These are phyloP conservation scores for Acanthopagrus latus DNA, from an alignment of 2,797 vertebrate genomes.

Conservation along the genomic window DNA sequence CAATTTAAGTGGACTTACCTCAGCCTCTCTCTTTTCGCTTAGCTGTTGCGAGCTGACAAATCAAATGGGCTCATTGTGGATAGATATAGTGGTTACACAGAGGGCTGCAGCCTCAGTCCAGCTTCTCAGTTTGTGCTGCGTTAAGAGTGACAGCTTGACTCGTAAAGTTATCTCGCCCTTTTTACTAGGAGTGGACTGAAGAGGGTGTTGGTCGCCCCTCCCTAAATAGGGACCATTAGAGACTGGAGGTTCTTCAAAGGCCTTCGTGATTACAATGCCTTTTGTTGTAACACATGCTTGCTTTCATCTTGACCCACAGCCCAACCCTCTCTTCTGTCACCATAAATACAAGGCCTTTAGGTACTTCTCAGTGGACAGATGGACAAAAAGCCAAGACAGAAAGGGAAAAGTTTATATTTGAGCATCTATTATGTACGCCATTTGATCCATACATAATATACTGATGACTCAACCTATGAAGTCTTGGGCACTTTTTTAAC, in stretches of 20 bases:
- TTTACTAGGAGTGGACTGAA: background rate
- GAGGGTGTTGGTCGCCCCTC: conserved; percentile 48
- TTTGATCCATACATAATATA: conserved; percentile 10
- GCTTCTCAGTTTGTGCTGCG: background rate
- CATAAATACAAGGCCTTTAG: conserved; percentile 44
- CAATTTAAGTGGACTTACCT: conserved; percentile 58
- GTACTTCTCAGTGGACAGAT: conserved; percentile 41
- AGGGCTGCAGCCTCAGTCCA: background rate
- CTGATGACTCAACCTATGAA: conserved; percentile 27
- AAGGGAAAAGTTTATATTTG: conserved; percentile 56
- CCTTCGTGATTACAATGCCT: conserved; percentile 63
- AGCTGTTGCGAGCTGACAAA: conserved; percentile 47
- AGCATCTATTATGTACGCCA: conserved; percentile 24
- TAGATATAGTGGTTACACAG: background rate
- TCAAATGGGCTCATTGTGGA: conserved; percentile 1
- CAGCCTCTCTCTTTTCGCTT: conserved; percentile 55
- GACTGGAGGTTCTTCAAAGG: conserved; percentile 65
- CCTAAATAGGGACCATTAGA: conserved; percentile 60
- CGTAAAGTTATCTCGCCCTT: conserved; percentile 22
- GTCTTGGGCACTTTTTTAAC: background rate
- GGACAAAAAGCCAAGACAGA: conserved; percentile 41
- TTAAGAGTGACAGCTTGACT: conserved; percentile 30
- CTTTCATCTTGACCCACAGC: conserved; percentile 63
- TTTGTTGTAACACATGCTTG: conserved; percentile 65
- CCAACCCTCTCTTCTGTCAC: conserved; percentile 52